Evolutionary conservation across 2,797 vertebrate species (phyloP).

Genomic region (Gallinago solitaria): DNA sequence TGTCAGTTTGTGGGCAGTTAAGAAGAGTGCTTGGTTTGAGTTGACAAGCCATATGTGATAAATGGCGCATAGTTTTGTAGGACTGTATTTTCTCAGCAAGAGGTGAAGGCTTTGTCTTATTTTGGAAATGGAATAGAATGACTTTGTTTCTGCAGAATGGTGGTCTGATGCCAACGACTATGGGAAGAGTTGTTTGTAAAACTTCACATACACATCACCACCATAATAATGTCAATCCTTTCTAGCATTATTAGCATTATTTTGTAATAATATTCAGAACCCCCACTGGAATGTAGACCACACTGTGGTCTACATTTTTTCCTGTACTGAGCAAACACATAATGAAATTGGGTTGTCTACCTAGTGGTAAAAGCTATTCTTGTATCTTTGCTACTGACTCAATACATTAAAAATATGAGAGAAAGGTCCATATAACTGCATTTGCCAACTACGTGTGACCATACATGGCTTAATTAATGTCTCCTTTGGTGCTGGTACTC

Average conservation of each 20-base stretch:
- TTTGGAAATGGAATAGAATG: background rate
- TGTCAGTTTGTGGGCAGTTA: slow-evolving; percentile 37
- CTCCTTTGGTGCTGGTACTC: background rate
- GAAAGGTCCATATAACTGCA: background rate
- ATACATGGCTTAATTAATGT: background rate
- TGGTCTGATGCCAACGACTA: slow-evolving; percentile 13
- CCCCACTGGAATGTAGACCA: background rate
- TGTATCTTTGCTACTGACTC: background rate
- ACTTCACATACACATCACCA: background rate
- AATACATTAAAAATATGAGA: background rate
- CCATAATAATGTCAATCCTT: background rate
- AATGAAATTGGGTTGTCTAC: background rate
- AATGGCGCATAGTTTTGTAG: slow-evolving; percentile 1
- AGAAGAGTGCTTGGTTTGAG: slow-evolving; percentile 5
- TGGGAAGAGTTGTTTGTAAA: background rate
- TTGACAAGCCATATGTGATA: slow-evolving; percentile 22
- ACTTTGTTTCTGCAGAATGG: slow-evolving; percentile 13
- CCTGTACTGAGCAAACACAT: background rate
- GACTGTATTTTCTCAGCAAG: slow-evolving; percentile 47
- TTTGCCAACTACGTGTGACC: background rate
- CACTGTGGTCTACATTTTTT: background rate
- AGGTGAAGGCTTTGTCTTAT: slow-evolving; percentile 8
- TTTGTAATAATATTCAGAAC: background rate
- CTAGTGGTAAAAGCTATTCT: background rate
- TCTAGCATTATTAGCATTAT: slow-evolving; percentile 1